Evolutionary conservation across 1,140 invertebrate species (phyloP).

Genomic region (Drosophila burlai): DNA sequence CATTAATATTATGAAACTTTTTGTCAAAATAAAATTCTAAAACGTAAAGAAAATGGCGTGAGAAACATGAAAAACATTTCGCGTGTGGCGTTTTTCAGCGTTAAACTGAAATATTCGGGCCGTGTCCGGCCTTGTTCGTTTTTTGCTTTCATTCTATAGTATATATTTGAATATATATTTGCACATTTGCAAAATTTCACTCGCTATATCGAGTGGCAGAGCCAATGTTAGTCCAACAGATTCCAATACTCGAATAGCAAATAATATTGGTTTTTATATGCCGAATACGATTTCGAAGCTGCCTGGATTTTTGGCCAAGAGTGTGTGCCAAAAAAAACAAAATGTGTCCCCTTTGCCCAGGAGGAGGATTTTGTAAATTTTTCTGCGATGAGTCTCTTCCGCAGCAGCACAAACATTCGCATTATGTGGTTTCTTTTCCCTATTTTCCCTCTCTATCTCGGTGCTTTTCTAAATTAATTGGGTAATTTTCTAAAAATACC

Average conservation of each 20-base stretch:
- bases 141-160: slow-evolving; percentile 14
- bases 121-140: slow-evolving; percentile 56
- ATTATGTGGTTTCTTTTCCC: slow-evolving; percentile 28
- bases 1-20: slow-evolving; percentile 33
- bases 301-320: slow-evolving; percentile 18
- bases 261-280: slow-evolving; percentile 17
- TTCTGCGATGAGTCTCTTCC: slow-evolving; percentile 60
- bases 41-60: slow-evolving; percentile 15
- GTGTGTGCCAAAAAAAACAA: slow-evolving; percentile 25
- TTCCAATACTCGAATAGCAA: slow-evolving; percentile 39
- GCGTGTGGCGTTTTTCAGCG: slow-evolving; percentile 43
- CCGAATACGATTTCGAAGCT: slow-evolving; percentile 4
- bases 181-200: slow-evolving; percentile 68
- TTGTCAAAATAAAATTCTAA: slow-evolving; percentile 48
- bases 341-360: slow-evolving; percentile 24
- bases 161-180: slow-evolving; percentile 34
- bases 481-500: slow-evolving; percentile 81
- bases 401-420: slow-evolving; percentile 54
- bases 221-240: slow-evolving; percentile 41
- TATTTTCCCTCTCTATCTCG: slow-evolving; percentile 22
- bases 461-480: slow-evolving; percentile 82
- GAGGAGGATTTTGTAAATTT: slow-evolving; percentile 44
- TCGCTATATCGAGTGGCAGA: slow-evolving; percentile 31
- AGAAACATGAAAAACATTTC: slow-evolving; percentile 46
- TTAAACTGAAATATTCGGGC: slow-evolving; percentile 33